These are phyloP conservation scores for Platalea minor DNA, from an alignment of 2,797 vertebrate genomes.

Conservation along the genomic window DNA sequence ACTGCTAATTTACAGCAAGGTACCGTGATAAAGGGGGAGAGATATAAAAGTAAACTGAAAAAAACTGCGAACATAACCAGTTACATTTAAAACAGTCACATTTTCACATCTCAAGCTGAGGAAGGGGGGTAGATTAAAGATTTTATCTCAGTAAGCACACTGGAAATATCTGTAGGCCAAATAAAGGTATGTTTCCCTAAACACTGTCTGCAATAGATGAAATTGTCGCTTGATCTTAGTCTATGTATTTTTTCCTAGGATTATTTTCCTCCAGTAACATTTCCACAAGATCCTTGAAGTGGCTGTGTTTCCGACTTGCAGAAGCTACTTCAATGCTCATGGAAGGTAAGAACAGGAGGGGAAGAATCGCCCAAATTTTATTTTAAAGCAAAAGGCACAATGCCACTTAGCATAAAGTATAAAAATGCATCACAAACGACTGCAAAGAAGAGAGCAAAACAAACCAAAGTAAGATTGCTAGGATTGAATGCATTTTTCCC, in stretches of 20 bases:
- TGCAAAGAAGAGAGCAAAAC: neutral
- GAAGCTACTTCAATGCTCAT: neutral
- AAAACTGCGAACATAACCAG: neutral
- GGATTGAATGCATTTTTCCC: neutral
- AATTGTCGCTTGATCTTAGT: neutral
- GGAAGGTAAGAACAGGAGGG: neutral
- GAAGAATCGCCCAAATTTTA: neutral
- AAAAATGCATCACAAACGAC: neutral
- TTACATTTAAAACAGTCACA: neutral
- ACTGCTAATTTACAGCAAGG: neutral
- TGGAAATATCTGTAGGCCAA: neutral
- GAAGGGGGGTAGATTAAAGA: neutral
- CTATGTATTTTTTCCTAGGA: neutral
- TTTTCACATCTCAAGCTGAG: neutral
- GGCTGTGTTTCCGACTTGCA: neutral
- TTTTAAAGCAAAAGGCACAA: slow-evolving; percentile 1
- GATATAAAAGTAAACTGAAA: slow-evolving; percentile 20
- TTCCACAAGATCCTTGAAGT: neutral
- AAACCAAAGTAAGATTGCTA: neutral
- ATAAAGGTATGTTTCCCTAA: neutral
- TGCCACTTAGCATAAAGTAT: neutral
- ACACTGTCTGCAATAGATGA: neutral
- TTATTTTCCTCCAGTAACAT: neutral
- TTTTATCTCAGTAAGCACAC: slow-evolving; percentile 2
- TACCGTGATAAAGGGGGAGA: neutral